Evolutionary conservation across 2,888 invertebrate species (phyloP).

Genomic region (Ormyrus pomaceus): DNA sequence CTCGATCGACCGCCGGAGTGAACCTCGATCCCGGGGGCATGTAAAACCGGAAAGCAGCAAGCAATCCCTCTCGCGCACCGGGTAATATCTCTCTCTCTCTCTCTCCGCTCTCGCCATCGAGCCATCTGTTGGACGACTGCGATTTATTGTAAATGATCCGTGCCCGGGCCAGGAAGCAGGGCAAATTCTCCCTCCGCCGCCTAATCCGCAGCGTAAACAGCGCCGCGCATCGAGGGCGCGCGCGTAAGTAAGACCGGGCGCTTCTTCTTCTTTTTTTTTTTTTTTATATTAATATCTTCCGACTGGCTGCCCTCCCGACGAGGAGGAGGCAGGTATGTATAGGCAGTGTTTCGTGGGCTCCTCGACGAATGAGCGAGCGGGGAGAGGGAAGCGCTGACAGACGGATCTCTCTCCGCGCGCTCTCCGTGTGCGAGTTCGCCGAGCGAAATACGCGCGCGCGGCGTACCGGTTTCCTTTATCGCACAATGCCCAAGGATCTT

Average conservation of each 20-base stretch:
- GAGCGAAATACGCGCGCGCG: constrained; percentile 52
- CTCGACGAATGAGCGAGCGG: constrained; percentile 43
- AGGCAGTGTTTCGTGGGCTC: constrained; percentile 67
- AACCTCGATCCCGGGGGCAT: constrained; percentile 36
- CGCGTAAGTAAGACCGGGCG: constrained; percentile 50
- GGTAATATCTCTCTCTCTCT: constrained; percentile 23
- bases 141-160: constrained; percentile 51
- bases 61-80: neutral
- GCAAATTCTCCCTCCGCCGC: constrained; percentile 13
- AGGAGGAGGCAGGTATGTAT: constrained; percentile 49
- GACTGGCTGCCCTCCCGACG: constrained; percentile 70
- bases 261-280: constrained; percentile 63
- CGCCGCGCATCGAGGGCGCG: constrained; percentile 70
- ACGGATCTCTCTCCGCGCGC: constrained; percentile 49
- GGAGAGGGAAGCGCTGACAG: constrained; percentile 60
- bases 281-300: constrained; percentile 75
- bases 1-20: constrained; percentile 13
- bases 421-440: constrained; percentile 56
- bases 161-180: neutral
- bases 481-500: constrained; percentile 65
- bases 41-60: constrained; percentile 44
- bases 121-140: constrained; percentile 49
- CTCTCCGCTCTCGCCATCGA: constrained; percentile 37
- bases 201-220: constrained; percentile 75
- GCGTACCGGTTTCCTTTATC: constrained; percentile 66